Evolutionary conservation across 1,140 invertebrate genomes (phyloP).

Genomic region (Metaphire vulgaris): DNA sequence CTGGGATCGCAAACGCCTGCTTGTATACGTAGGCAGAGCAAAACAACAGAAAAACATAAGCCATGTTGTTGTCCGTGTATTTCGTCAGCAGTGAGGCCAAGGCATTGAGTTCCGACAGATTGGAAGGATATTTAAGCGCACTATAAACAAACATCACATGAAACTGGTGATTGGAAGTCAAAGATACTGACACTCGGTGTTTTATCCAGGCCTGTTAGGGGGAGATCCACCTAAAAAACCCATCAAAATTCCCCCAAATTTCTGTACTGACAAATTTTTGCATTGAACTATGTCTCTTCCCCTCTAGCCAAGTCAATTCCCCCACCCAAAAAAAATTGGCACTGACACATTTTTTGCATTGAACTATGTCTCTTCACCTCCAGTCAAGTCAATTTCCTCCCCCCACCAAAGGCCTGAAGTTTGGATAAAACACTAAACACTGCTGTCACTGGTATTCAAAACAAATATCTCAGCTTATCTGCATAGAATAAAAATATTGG

Average conservation of each 20-base stretch:
- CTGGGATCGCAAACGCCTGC: slow-evolving; percentile 64
- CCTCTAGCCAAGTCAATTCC: not conserved
- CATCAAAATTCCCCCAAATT: not conserved
- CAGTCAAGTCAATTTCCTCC: too few species aligned
- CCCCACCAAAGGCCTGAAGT: too few species aligned
- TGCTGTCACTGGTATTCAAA: too few species aligned
- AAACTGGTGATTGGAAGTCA: not conserved
- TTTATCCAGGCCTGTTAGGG: too few species aligned
- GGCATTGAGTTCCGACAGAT: slow-evolving; percentile 51
- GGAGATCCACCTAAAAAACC: slow-evolving; percentile 24
- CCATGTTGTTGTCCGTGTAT: slow-evolving; percentile 55
- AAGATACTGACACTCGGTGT: slow-evolving; percentile 30
- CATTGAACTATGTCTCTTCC: not conserved
- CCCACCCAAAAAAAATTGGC: too few species aligned
- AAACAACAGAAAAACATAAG: slow-evolving; percentile 59
- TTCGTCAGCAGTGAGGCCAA: slow-evolving; percentile 45
- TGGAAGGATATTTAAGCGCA: slow-evolving; percentile 52
- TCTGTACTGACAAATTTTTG: not conserved
- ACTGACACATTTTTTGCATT: too few species aligned
- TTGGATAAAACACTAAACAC: too few species aligned
- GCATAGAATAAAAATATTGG: too few species aligned
- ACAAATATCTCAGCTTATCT: too few species aligned
- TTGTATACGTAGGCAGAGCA: slow-evolving; percentile 61
- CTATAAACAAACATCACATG: not conserved
- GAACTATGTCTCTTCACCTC: too few species aligned